Evolutionary conservation across 2,113 vertebrate genomes (phyloP).

Genomic region (Eleginops maclovinus): DNA sequence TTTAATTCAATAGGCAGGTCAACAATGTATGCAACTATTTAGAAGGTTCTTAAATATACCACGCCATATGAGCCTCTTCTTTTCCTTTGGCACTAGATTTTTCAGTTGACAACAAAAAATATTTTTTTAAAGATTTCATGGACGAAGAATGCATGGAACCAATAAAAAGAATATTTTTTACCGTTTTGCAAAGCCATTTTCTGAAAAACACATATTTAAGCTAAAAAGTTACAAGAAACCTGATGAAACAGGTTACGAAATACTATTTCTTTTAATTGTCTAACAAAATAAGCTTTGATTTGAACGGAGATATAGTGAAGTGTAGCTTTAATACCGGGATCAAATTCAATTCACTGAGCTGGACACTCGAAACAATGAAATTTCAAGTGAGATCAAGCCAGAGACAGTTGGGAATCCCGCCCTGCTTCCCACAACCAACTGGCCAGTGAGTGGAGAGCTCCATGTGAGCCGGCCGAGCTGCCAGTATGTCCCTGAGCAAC

Average conservation of each 20-base stretch:
- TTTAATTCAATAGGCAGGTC: neutral
- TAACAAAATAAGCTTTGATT: slow-evolving; percentile 21
- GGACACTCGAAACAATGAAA: slow-evolving; percentile 12
- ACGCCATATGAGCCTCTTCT: neutral
- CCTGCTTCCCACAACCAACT: slow-evolving; percentile 59
- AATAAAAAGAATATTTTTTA: too few relatives aligned
- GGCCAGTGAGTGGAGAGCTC: slow-evolving; percentile 52
- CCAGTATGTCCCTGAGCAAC: slow-evolving; percentile 82
- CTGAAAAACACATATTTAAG: neutral
- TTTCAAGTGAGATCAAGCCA: slow-evolving; percentile 28
- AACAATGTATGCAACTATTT: neutral
- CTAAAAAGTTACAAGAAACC: neutral
- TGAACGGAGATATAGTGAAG: neutral
- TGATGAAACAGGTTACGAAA: neutral
- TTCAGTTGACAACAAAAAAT: too few relatives aligned
- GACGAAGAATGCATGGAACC: too few relatives aligned
- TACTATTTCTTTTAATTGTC: too few relatives aligned
- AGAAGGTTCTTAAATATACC: neutral
- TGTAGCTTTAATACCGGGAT: neutral
- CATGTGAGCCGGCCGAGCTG: slow-evolving; percentile 66
- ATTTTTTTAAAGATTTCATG: too few relatives aligned
- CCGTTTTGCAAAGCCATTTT: too few relatives aligned
- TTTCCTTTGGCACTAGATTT: neutral
- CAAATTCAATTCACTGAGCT: slow-evolving; percentile 20
- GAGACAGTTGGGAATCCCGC: slow-evolving; percentile 59